Base-by-base conservation (phyloP, 2,888 invertebrate species). In the Hesperia comma region DNA sequence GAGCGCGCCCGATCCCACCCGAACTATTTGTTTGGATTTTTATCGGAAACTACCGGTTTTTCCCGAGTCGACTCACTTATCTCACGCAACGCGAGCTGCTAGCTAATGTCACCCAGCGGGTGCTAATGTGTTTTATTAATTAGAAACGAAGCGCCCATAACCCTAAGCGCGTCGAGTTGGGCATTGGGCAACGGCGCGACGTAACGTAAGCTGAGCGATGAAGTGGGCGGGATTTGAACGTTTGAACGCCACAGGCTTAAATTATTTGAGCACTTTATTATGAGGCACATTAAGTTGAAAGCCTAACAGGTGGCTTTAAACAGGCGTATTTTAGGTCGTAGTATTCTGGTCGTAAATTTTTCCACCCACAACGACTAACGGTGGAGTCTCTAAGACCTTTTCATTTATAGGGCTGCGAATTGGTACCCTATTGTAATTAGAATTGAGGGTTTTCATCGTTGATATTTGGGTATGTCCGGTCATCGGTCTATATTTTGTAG, bases 1-100 rank as follows among this genome's bases (percentile, higher is more conserved):
- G 63, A 63, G 26, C 26, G 12, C 40, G 37, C 57, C 37, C 63
- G 63, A 63, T 17, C 51, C 17, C 37, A 12, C 19, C 58, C 64
- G 64, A 64, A 40, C 40, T 19, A 58, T n/a, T 64, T 58, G 64
- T 64, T 64, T 64, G 64, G 64, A 64, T 64, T 64, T 64, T 64
- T 53, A 64, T 64, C 58, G 51, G 51, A 64, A 64, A 64, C 58
- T 64, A 64, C 58, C 58, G 58, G 58, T 58, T 64, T 63, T 64
- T 53, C 64, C 64, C 64, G 58, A 58, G 58, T 54, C 32, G 41
- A 58, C 64, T 33, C 57, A 58, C 53, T 58, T 64, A 58, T 58
- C 58, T 64, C 64, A 64, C 58, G 64, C 58, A 58, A 64, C 57
- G 51, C n/a, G 32, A 58, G 14, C 40, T 33, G 56, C 33, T 46